Conservation (phyloP, 2,113 vertebrate genomes). For the Calonectris borealis region DNA sequence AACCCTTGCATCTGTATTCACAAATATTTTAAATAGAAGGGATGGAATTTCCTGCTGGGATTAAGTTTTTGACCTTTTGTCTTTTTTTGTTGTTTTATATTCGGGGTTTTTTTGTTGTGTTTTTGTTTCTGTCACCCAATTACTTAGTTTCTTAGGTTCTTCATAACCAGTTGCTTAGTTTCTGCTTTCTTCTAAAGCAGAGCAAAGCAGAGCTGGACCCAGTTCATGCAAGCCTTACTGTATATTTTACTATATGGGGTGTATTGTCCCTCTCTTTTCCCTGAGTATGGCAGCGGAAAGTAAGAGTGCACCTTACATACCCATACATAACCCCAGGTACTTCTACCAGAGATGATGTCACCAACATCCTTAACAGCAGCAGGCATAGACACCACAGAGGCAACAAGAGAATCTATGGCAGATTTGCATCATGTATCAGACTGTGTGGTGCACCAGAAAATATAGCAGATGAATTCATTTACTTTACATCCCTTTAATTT, state of each 20-base stretch:
- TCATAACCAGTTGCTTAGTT: too few relatives aligned
- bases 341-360: background rate
- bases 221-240: background rate
- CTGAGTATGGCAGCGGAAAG: background rate
- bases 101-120: background rate
- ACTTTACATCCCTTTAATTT: background rate
- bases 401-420: background rate
- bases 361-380: background rate
- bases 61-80: background rate
- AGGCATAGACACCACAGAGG: background rate
- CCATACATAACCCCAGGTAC: background rate
- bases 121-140: background rate
- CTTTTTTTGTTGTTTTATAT: too few relatives aligned
- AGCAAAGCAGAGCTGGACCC: background rate
- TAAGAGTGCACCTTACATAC: background rate
- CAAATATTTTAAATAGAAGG: background rate
- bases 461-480: background rate
- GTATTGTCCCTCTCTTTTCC: background rate
- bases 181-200: background rate
- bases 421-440: background rate
- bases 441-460: background rate
- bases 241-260: rapidly evolving
- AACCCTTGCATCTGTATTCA: background rate
- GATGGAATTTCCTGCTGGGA: background rate
- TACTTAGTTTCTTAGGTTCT: background rate